A percentile compares a stretch with the other conserved stretches of the same genome.
Evolutionary conservation across 2,113 vertebrate genomes (phyloP).

Genomic region (Erythrolamprus reginae): DNA sequence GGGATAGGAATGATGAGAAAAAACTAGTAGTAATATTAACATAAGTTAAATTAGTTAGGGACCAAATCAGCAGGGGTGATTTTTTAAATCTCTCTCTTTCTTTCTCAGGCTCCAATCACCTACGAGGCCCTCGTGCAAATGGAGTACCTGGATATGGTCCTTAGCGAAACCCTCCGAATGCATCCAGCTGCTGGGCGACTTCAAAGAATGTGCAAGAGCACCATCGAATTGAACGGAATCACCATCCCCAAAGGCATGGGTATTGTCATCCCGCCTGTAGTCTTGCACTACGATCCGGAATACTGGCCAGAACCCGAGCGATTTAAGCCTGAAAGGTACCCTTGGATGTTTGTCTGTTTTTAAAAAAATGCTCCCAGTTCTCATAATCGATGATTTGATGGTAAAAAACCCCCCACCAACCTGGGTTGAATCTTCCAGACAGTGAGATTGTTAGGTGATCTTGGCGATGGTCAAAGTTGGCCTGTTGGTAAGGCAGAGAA

Average conservation of each 20-base stretch:
- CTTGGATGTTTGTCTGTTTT: not conserved
- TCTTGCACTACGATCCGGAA: conserved; percentile 61
- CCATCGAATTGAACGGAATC: conserved; percentile 73
- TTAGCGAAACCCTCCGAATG: conserved; percentile 72
- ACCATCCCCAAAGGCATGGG: conserved; percentile 72
- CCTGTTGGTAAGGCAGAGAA: not conserved
- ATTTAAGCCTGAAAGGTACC: conserved; percentile 85
- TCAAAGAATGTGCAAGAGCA: conserved; percentile 75
- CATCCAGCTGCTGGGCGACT: conserved; percentile 68
- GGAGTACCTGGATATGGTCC: conserved; percentile 77
- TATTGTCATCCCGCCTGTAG: conserved; percentile 61
- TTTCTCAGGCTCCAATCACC: conserved; percentile 44
- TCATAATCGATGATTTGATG: not conserved
- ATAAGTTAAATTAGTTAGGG: not conserved
- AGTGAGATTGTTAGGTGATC: not conserved
- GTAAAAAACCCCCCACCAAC: not conserved
- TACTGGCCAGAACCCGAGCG: conserved; percentile 75
- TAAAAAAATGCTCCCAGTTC: not conserved
- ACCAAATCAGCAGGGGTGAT: not conserved
- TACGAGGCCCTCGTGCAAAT: conserved; percentile 73
- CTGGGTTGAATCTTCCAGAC: not conserved
- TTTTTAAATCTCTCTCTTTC: not conserved
- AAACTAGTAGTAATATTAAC: too few species aligned
- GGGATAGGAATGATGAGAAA: too few species aligned
- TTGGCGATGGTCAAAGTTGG: not conserved